phyloP scores from a whole-genome alignment of 1,140 invertebrate species.

The Linepithema humile region DNA sequence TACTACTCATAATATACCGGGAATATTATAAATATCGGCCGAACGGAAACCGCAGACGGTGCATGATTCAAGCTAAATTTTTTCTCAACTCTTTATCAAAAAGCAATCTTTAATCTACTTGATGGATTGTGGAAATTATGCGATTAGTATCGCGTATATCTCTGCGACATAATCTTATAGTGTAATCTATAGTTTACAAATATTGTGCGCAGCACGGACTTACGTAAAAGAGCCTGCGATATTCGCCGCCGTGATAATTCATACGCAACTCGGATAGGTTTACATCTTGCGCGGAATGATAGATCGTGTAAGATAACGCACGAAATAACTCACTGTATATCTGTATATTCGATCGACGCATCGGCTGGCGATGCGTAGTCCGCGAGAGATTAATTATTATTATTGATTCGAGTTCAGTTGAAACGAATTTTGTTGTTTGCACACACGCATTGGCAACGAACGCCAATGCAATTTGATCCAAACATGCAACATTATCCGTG shows the following conservation, averaged over 20 bases:
- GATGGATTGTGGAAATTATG: background rate
- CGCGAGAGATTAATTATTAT: background rate
- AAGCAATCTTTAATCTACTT: too few relatives aligned
- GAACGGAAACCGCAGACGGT: too few relatives aligned
- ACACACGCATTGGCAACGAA: background rate
- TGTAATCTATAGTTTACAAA: background rate
- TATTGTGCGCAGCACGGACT: background rate
- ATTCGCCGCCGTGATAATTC: slow-evolving; percentile 17
- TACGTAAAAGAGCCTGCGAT: background rate
- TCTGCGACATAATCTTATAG: slow-evolving; percentile 7
- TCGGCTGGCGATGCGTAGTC: background rate
- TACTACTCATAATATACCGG: background rate
- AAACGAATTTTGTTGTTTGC: background rate
- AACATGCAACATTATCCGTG: background rate
- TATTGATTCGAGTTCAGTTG: background rate
- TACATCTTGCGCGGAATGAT: background rate
- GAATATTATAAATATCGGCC: background rate
- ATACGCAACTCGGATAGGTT: slow-evolving; percentile 24
- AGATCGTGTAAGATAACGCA: background rate
- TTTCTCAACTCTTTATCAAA: too few relatives aligned
- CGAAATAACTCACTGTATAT: background rate
- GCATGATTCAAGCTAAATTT: too few relatives aligned
- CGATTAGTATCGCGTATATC: background rate
- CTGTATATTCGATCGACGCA: background rate
- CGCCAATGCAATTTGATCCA: background rate